Evolutionary conservation across 2,797 vertebrate species (phyloP).

Genomic region (Ctenopoma multispine): DNA sequence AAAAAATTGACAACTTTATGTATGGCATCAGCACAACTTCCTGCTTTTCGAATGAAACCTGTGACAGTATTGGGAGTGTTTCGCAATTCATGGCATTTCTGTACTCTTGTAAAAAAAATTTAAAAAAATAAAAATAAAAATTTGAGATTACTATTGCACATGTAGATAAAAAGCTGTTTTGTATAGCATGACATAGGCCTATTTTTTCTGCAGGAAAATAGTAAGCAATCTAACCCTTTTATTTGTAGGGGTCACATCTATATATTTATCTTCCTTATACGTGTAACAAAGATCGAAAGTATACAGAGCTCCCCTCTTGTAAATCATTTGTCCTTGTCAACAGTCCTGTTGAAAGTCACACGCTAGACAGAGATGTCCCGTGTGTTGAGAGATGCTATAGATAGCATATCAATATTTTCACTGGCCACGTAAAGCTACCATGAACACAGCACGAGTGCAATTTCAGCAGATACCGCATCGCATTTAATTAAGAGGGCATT

Average conservation of each 20-base stretch:
- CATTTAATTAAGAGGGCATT: constrained; percentile 71
- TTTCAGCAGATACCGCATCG: constrained; percentile 53
- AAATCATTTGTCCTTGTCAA: constrained; percentile 46
- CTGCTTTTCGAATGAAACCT: constrained; percentile 19
- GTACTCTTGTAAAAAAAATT: constrained; percentile 15
- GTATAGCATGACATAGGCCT: neutral
- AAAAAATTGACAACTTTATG: constrained; percentile 18
- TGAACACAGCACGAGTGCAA: constrained; percentile 17
- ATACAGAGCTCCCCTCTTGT: constrained; percentile 2
- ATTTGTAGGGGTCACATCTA: neutral
- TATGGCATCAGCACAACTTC: constrained; percentile 42
- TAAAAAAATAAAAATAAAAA: no score
- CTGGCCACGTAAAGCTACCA: constrained; percentile 6
- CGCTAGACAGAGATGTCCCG: neutral
- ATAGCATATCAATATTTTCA: constrained; percentile 43
- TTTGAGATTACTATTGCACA: neutral
- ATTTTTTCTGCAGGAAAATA: neutral
- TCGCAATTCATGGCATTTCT: constrained; percentile 3
- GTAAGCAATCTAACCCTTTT: neutral
- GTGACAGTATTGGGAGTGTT: constrained; percentile 1
- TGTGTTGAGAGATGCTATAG: constrained; percentile 15
- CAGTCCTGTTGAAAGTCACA: constrained; percentile 38
- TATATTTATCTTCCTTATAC: neutral
- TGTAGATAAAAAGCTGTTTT: neutral
- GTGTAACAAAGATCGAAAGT: neutral